Evolutionary conservation across 30 jellyfish, hydroid and myxozoan species (phyloP), one percentile per base, ranked within the genome.

Genomic region (Chironex yamaguchii): DNA sequence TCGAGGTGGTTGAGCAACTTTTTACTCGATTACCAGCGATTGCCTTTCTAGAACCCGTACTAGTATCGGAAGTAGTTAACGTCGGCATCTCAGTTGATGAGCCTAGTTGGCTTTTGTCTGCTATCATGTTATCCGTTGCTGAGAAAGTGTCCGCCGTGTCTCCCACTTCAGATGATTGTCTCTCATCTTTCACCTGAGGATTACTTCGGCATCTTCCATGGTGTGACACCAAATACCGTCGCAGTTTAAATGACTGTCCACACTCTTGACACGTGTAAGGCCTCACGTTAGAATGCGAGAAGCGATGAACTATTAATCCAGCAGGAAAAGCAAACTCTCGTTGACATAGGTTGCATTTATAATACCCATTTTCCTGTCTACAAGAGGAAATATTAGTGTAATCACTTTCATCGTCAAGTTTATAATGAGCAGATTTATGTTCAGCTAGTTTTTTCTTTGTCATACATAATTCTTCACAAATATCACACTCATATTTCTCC

Each of bases 221-320:
- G 31, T 67, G 80, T 4, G 25, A 14, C 12, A 12, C 22, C 67
- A 67, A 29, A 67, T 17, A 67, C 12, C 80, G 67, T 4, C 67
- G 25, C 69, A 31, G 25, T 67, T 67, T 67, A 67, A 67, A 67
- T 12, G 69, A 17, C 80, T 67, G 67, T 23, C 69, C 67, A 22
- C 80, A 67, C 3, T 22, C 31, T 23, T 67, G 12, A 22, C 80
- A 67, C 20, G 9, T 11, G 67, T 67, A 67, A n/a, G 80, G 80
- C 17, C 31, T 23, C 12, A 25, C 13, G 20, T 67, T 67, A 17
- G 80, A 67, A 67, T 67, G 80, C 4, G 80, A 67, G 22, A 67
- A 67, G 13, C 80, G 80, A 29, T 67, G 80, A 67, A 22, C 80
- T 20, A 67, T 31, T 17, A 67, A 9, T 4, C 80, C 80, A 67